phyloP scores from a whole-genome alignment of 2,888 invertebrate genomes.

The Drosophila kuntzei region DNA sequence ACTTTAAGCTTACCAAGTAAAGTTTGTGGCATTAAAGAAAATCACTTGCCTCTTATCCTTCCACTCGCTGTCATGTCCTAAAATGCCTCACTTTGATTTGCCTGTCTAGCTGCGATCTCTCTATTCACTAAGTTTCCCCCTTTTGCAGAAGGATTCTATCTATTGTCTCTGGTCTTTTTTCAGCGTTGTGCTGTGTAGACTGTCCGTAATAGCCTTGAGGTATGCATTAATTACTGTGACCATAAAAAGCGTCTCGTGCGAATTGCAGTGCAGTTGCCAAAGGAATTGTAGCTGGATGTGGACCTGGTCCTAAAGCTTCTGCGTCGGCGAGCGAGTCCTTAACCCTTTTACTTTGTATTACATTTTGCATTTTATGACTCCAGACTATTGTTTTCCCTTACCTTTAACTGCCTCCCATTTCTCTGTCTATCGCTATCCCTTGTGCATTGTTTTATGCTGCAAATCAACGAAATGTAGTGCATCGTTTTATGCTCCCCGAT shows the following conservation, averaged over 20 bases:
- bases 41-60: not conserved
- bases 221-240: conserved; percentile 78
- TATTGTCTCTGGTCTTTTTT: conserved; percentile 35
- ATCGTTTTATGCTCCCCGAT: conserved; percentile 37
- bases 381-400: conserved; percentile 48
- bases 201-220: conserved; percentile 73
- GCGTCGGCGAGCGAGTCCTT: conserved; percentile 26
- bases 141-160: not conserved
- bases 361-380: conserved; percentile 71
- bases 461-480: conserved; percentile 67
- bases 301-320: not conserved
- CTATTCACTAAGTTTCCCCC: conserved; percentile 2
- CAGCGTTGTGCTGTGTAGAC: conserved; percentile 32
- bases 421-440: conserved; percentile 32
- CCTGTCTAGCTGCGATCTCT: conserved; percentile 12
- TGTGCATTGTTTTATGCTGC: conserved; percentile 21
- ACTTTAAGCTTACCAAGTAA: conserved; percentile 12
- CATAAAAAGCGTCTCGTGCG: conserved; percentile 73
- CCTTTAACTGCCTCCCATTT: conserved; percentile 2
- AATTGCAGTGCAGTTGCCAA: conserved; percentile 34
- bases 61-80: not conserved
- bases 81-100: conserved; percentile 26
- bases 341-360: conserved; percentile 73
- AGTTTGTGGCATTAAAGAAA: conserved; percentile 10
- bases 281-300: not conserved